Evolutionary conservation across 2,113 vertebrate species (phyloP).

Genomic region (Canis aureus): DNA sequence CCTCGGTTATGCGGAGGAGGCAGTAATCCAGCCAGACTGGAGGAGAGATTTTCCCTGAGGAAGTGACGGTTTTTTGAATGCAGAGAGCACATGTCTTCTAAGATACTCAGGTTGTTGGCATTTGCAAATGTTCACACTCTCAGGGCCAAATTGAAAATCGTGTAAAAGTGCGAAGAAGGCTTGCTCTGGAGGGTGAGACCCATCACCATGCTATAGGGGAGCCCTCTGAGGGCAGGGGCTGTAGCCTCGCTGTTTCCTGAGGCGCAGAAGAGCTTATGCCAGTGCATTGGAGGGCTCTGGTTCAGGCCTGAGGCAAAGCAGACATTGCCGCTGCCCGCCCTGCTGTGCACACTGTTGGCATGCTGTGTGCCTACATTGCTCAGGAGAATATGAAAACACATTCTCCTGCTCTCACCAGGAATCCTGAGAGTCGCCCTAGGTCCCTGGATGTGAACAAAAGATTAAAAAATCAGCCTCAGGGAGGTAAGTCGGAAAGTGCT

Average conservation of each 20-base stretch:
- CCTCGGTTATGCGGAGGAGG: neutral
- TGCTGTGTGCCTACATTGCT: neutral
- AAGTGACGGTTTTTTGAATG: neutral
- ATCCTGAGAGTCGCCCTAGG: neutral
- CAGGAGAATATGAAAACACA: neutral
- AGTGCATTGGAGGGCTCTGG: too few species aligned
- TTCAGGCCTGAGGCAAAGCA: neutral
- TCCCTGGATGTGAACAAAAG: conserved; percentile 8
- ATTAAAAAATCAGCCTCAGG: neutral
- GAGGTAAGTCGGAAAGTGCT: neutral
- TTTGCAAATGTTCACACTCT: neutral
- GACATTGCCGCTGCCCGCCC: neutral
- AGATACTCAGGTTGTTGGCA: neutral
- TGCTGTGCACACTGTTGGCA: neutral
- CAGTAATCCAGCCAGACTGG: neutral
- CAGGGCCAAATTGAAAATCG: neutral
- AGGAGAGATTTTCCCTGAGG: neutral
- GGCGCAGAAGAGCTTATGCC: neutral
- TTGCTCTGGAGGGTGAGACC: neutral
- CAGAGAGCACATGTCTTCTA: neutral
- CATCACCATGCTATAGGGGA: accelerated
- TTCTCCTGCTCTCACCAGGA: neutral
- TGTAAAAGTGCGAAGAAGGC: neutral
- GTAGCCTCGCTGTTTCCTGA: neutral
- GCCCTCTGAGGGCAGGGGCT: neutral